These are phyloP conservation scores for Arbacia lixula DNA, from an alignment of 53 echinoderm and acorn worm genomes.

Conservation along the genomic window DNA sequence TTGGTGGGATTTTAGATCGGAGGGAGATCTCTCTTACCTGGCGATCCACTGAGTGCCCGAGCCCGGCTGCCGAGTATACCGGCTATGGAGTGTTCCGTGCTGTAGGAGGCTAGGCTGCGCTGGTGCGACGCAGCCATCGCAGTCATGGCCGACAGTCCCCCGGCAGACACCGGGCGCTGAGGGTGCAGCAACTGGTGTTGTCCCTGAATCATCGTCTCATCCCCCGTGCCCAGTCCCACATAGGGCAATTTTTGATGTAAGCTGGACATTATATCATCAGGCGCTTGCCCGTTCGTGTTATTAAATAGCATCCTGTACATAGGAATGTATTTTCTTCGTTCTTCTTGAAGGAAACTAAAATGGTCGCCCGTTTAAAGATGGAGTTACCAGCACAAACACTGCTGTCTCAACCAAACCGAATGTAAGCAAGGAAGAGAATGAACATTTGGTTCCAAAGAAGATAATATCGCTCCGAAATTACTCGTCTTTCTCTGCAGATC, in stretches of 20 bases:
- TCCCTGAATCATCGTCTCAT: not conserved
- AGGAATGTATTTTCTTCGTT: too few species aligned
- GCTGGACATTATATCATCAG: constrained; percentile 22
- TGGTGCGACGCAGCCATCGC: constrained; percentile 36
- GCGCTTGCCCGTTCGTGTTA: constrained; percentile 40
- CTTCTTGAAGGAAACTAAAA: too few species aligned
- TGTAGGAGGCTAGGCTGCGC: not conserved
- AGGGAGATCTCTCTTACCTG: constrained; percentile 51
- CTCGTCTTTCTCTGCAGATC: too few species aligned
- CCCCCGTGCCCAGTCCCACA: constrained; percentile 33
- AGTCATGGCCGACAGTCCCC: constrained; percentile 53
- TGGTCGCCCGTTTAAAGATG: too few species aligned
- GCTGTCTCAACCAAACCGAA: too few species aligned
- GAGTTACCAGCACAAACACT: too few species aligned
- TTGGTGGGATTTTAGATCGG: too few species aligned
- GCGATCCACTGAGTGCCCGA: constrained; percentile 25
- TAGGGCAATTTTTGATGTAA: constrained; percentile 48
- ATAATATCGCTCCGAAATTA: too few species aligned
- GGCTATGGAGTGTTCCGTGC: constrained; percentile 39
- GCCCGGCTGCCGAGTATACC: constrained; percentile 23
- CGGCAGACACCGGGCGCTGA: constrained; percentile 10
- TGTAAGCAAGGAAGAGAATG: too few species aligned
- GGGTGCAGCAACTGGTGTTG: constrained; percentile 24
- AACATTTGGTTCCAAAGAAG: too few species aligned
- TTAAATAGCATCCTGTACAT: constrained; percentile 59